Conservation (phyloP, 2,797 vertebrate genomes). For the Lepidocolaptes lacrymiger region DNA sequence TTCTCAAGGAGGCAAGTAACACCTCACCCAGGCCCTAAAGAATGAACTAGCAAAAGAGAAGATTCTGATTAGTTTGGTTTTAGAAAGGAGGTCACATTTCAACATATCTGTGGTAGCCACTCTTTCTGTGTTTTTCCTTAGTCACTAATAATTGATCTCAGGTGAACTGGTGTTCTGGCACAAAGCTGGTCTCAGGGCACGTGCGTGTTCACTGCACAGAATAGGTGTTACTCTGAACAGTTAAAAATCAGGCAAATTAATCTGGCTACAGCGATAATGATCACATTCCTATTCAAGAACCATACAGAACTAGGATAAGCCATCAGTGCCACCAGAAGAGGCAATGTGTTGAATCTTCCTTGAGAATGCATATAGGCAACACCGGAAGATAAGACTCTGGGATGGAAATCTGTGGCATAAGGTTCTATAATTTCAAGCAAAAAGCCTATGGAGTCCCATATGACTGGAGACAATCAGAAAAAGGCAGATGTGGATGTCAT, state of each 20-base stretch:
- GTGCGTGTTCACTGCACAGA: fast-evolving
- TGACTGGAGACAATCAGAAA: background rate
- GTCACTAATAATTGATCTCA: background rate
- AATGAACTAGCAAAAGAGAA: background rate
- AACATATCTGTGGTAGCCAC: background rate
- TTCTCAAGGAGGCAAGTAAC: background rate
- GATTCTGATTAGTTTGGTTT: background rate
- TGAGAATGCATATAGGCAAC: background rate
- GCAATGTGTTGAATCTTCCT: background rate
- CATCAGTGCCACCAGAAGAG: background rate
- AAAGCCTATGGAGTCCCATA: background rate
- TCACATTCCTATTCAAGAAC: background rate
- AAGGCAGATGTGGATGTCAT: background rate
- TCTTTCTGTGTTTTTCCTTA: background rate
- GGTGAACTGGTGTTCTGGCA: background rate
- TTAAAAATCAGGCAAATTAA: background rate
- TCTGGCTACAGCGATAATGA: background rate
- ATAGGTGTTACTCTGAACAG: background rate
- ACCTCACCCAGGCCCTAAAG: background rate
- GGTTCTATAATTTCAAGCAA: background rate
- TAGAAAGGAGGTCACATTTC: background rate
- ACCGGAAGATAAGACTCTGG: fast-evolving
- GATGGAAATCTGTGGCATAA: background rate
- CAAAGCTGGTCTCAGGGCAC: background rate
- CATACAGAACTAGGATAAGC: background rate